These are phyloP conservation scores for Caenorhabditis sp. DNA, from an alignment of 2,888 invertebrate species.

Conservation along the genomic window DNA sequence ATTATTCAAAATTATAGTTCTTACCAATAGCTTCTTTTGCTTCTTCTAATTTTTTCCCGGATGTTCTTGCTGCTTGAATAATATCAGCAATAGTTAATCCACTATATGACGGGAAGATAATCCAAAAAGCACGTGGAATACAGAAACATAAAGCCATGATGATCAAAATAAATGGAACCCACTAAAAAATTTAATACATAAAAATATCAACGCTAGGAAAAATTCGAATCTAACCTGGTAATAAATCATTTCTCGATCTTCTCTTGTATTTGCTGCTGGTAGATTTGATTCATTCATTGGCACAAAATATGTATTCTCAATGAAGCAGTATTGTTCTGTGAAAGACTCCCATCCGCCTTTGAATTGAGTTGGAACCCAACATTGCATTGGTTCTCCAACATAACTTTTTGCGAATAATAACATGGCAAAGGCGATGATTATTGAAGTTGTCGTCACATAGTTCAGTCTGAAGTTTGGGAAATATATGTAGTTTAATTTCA, in stretches of 20 bases:
- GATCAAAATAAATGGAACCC: constrained; percentile 70
- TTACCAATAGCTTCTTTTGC: constrained; percentile 16
- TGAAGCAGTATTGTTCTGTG: constrained; percentile 74
- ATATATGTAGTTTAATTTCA: too few relatives aligned
- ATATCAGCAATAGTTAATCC: constrained; percentile 44
- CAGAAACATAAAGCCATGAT: constrained; percentile 61
- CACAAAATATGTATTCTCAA: constrained; percentile 73
- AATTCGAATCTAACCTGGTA: constrained; percentile 61
- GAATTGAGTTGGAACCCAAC: constrained; percentile 70
- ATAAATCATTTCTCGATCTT: constrained; percentile 57
- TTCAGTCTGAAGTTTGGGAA: constrained; percentile 62
- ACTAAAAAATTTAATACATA: constrained; percentile 65
- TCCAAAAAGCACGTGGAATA: constrained; percentile 57
- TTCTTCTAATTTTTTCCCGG: constrained; percentile 23
- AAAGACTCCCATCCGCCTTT: constrained; percentile 73
- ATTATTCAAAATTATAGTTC: too few relatives aligned
- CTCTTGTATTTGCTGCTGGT: constrained; percentile 45
- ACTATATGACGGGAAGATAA: constrained; percentile 48
- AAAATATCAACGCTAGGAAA: background rate
- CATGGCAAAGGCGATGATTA: constrained; percentile 72
- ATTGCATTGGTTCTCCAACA: constrained; percentile 74
- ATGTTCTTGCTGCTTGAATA: constrained; percentile 25
- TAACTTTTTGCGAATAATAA: constrained; percentile 74
- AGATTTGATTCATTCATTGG: constrained; percentile 51
- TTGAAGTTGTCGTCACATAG: constrained; percentile 72